These are phyloP conservation scores for Netelia fuscicornis DNA, from an alignment of 2,888 invertebrate genomes.

Conservation along the genomic window DNA sequence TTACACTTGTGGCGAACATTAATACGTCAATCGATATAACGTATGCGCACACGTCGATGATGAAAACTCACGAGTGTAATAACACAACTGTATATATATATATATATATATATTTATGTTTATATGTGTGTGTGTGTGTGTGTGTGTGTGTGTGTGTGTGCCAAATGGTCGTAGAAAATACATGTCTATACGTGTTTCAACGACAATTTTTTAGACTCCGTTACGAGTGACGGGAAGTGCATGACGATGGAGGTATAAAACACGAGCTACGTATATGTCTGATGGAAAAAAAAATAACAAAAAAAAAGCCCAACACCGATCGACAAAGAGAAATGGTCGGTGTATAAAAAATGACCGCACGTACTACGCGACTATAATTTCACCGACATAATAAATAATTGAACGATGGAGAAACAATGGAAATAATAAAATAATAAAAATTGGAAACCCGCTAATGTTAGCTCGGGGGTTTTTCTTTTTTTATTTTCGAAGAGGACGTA, in stretches of 20 bases:
- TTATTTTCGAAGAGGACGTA: too few relatives aligned
- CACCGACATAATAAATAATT: conserved; percentile 10
- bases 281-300: background rate
- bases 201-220: too few relatives aligned
- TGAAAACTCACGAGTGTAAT: conserved; percentile 53
- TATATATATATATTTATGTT: background rate
- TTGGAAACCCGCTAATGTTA: too few relatives aligned
- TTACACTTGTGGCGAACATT: conserved; percentile 49
- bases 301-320: background rate
- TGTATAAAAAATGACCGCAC: background rate
- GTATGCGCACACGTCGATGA: conserved; percentile 30
- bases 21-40: conserved; percentile 60
- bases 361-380: conserved; percentile 6
- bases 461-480: too few relatives aligned
- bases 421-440: background rate
- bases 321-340: background rate
- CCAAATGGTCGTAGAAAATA: too few relatives aligned
- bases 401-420: background rate
- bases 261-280: too few relatives aligned
- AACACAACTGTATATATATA: background rate
- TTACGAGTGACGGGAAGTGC: too few relatives aligned
- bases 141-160: too few relatives aligned
- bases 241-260: too few relatives aligned
- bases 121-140: too few relatives aligned
- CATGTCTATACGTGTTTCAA: too few relatives aligned